Base-by-base conservation (phyloP, 2,888 invertebrate genomes). In the Rhingia campestris region DNA sequence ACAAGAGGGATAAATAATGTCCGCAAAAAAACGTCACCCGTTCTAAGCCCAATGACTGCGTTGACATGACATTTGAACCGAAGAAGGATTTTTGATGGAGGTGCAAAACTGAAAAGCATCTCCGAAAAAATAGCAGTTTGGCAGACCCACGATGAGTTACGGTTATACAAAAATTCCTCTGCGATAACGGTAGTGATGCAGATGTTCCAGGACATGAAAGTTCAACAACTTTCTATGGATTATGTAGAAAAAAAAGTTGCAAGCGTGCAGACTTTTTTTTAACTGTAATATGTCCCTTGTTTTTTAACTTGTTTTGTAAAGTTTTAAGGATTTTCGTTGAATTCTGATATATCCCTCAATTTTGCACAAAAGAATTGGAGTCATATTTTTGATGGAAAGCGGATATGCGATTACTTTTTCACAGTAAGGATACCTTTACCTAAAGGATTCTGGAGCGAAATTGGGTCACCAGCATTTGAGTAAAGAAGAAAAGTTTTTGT, bases 51-150 rank as follows among this genome's bases (percentile, higher is more conserved):
- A 54, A 56, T 76, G 61, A 72, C 76, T 76, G 76, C 69, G 79
- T 79, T 82, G 82, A 82, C 73, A 82, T 82, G 79, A 73, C 82
- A 69, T 69, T 79, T 63, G 56, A 35, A 82, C 56, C 63, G 49
- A 69, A 63, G 35, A 37, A 73, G 73, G 37, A 58, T 58, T 67
- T 67, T 70, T 81, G 76, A 81, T 61, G 61, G 66, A 77, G 81
- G 77, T 82, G 72, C 22, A 69, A 77, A 61, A 61, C 47, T 49
- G 64, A 45, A 45, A 45, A 45, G n/a, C n/a, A 1, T 45, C 47
- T 75, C 58, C 54, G 45, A 66, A 59, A 45, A 51, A 54, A 41
- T n/a, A 30, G 43, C 3, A 45, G 6, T 12, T 12, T 12, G 9
- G 39, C 43, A 47, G 12, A 12, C 12, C 12, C 12, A 3, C n/a